Base-by-base conservation (phyloP, 2,888 invertebrate genomes). In the Drosophila nigritarsus region DNA sequence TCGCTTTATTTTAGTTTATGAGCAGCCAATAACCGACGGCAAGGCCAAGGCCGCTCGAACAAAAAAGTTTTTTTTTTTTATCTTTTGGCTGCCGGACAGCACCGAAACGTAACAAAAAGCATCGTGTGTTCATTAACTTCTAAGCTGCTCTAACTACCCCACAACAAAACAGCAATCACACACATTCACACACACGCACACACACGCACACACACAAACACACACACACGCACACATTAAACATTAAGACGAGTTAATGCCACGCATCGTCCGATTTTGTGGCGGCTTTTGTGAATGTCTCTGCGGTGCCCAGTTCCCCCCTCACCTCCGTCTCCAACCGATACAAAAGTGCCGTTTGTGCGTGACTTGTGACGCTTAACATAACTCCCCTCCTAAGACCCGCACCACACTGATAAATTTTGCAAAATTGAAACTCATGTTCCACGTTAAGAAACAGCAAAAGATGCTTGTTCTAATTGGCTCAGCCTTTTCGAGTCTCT, bases 1-100 rank as follows among this genome's bases (percentile, higher is more conserved):
- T 81, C 65, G 80, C 73, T 90, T 87, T 73, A 89, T 87, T 87
- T 89, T 86, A 77, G 89, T 89, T 89, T 84, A 75, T 73, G 90
- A 84, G 70, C 86, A 75, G 86, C 90, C 86, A 87, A 87, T 86
- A 87, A 90, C 86, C 90, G 82, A 60, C 82, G 77, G 78, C 86
- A 87, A 87, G 86, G 86, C 90, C 90, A 90, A 90, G 90, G 85
- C 90, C 84, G 59, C 38, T 49, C 24, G n/a, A 40, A 60, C 60
- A 60, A 60, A 60, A 55, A 60, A 18, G 2, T 15, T 30, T 15
- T 48, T 64, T 58, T 51, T 27, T 18, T 36, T 55, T 42, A 15
- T 32, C 18, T 59, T 36, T 51, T 66, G 61, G 59, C 29, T 53
- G 61, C 51, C 61, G 38, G 61, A 54, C 66, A 66, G 55, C 55